Conservation (phyloP, 2,113 vertebrate genomes). For the Xiphias gladius region DNA sequence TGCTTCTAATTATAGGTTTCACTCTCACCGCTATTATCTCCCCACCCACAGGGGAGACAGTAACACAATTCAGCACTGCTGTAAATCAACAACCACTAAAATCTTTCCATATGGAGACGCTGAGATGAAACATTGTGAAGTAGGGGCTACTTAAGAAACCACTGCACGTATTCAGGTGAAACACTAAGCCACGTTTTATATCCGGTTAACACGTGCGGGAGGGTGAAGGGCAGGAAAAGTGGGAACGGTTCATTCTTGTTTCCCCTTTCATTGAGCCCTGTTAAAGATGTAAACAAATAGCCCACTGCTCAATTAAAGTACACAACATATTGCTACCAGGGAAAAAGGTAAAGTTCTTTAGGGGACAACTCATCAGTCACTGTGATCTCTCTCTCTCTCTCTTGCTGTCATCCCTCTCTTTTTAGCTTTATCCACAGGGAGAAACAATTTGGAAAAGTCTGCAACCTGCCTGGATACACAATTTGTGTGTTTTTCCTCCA, state of each 20-base stretch:
- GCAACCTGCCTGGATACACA: background rate
- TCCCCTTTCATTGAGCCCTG: slow-evolving; percentile 30
- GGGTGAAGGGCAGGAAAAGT: slow-evolving; percentile 6
- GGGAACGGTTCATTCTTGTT: slow-evolving; percentile 1
- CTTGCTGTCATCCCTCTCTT: background rate
- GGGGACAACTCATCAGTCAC: slow-evolving; percentile 23
- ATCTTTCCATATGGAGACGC: slow-evolving; percentile 36
- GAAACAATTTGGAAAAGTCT: slow-evolving; percentile 29
- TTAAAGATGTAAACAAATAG: slow-evolving; percentile 54
- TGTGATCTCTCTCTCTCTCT: background rate
- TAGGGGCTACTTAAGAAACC: background rate
- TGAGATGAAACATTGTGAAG: slow-evolving; percentile 17
- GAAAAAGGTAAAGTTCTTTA: background rate
- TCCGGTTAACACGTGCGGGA: background rate
- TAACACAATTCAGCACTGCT: slow-evolving; percentile 33
- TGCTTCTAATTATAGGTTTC: slow-evolving; percentile 69
- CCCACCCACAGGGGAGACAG: slow-evolving; percentile 68
- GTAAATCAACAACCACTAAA: slow-evolving; percentile 48
- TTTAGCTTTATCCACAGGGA: slow-evolving; percentile 24
- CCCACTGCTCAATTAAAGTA: slow-evolving; percentile 27
- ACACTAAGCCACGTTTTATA: background rate
- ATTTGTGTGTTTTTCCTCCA: background rate
- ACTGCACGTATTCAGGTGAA: background rate
- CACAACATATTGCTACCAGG: slow-evolving; percentile 7
- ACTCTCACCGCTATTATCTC: slow-evolving; percentile 61